Conservation (phyloP, 92 coral and sea anemone species). For the Parazoanthus atlanticus region DNA sequence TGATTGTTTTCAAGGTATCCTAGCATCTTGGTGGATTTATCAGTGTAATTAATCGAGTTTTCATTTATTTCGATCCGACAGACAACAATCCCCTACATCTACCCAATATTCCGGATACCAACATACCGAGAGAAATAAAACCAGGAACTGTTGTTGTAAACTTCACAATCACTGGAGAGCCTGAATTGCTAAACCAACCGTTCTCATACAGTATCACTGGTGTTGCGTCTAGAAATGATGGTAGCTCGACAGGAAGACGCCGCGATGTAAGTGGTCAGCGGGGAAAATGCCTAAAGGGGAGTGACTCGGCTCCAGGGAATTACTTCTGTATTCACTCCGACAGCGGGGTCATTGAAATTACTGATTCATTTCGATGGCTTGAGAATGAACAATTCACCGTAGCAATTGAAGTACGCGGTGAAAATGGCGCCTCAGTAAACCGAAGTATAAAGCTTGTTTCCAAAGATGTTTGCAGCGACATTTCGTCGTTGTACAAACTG, state of each 20-base stretch:
- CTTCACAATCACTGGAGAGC: conserved; percentile 11
- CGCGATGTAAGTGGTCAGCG: background rate
- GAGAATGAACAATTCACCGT: conserved; percentile 10
- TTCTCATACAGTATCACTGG: background rate
- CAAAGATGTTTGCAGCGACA: conserved; percentile 24
- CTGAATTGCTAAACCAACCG: background rate
- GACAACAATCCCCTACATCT: conserved; percentile 15
- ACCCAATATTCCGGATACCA: conserved; percentile 1
- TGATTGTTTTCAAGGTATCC: too few species aligned
- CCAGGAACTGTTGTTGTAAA: conserved; percentile 4
- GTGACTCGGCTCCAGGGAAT: background rate
- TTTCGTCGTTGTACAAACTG: conserved; percentile 8
- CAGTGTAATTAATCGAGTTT: too few species aligned
- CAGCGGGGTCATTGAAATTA: conserved; percentile 9
- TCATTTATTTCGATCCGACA: background rate
- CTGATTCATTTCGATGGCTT: conserved; percentile 14
- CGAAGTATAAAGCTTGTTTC: background rate
- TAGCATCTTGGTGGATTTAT: too few species aligned
- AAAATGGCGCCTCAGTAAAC: background rate
- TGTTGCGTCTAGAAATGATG: background rate
- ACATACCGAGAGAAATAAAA: conserved; percentile 32
- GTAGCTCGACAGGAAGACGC: background rate
- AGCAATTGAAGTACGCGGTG: background rate
- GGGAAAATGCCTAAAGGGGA: background rate
- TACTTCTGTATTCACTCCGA: conserved; percentile 17